Conservation (phyloP, 2,888 invertebrate genomes). For the Pheosia gnoma region DNA sequence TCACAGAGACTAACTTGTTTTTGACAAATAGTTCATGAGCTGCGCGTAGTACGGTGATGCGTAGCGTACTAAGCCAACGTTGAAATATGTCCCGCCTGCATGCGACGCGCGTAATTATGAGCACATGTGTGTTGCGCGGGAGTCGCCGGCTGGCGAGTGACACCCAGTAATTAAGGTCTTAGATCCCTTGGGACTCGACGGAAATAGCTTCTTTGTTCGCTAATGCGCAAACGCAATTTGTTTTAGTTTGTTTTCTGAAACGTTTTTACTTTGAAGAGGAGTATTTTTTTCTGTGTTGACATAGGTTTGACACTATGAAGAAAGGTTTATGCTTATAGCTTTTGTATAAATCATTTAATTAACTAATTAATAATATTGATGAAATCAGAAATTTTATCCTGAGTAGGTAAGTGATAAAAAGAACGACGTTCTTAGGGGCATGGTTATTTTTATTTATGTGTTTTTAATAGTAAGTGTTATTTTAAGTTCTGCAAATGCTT, state of each 20-base stretch:
- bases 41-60: neutral
- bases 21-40: neutral
- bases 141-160: conserved; percentile 51
- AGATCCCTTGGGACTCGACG: conserved; percentile 54
- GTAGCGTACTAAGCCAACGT: neutral
- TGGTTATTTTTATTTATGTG: too few relatives aligned
- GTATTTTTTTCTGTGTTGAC: neutral
- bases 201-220: conserved; percentile 58
- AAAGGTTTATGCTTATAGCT: too few relatives aligned
- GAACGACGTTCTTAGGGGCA: too few relatives aligned
- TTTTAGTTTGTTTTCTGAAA: conserved; percentile 23
- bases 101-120: conserved; percentile 26
- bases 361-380: too few relatives aligned
- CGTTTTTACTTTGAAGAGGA: conserved; percentile 14
- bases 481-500: neutral
- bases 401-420: too few relatives aligned
- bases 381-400: too few relatives aligned
- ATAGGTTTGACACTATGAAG: neutral
- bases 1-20: too few relatives aligned
- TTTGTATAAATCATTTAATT: neutral
- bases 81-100: conserved; percentile 12
- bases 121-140: conserved; percentile 50
- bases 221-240: conserved; percentile 34
- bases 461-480: too few relatives aligned
- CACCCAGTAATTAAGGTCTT: conserved; percentile 59